Evolutionary conservation across 2,797 vertebrate genomes (phyloP).

Genomic region (Paratrypauchen microcephalus): DNA sequence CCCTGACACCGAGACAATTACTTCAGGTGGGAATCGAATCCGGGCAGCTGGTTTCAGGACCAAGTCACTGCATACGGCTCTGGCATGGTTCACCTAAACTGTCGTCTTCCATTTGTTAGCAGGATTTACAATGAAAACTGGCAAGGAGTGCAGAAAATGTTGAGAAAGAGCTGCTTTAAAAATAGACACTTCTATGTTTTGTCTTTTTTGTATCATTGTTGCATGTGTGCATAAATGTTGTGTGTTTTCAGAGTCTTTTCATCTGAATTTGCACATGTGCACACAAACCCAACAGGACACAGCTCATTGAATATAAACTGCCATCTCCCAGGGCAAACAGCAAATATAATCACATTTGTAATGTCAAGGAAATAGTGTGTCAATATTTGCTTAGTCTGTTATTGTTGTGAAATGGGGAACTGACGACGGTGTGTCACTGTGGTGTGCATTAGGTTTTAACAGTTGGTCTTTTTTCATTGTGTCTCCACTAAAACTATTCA

Average conservation of each 20-base stretch:
- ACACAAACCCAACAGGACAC: conserved; percentile 27
- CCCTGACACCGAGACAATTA: background rate
- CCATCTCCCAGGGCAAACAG: conserved; percentile 70
- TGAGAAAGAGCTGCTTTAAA: background rate
- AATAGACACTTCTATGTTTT: conserved; percentile 42
- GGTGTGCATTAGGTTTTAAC: conserved; percentile 56
- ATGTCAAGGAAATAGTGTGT: conserved; percentile 72
- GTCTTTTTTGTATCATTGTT: conserved; percentile 11
- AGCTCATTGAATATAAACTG: conserved; percentile 70
- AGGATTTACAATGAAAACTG: background rate
- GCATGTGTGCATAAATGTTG: conserved; percentile 10
- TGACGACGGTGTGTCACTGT: conserved; percentile 55
- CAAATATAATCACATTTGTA: conserved; percentile 74
- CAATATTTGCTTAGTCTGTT: conserved; percentile 77
- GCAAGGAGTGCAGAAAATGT: background rate
- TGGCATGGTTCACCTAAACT: conserved; percentile 5
- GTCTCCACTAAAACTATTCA: background rate
- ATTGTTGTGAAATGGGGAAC: conserved; percentile 74
- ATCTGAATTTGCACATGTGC: conserved; percentile 18
- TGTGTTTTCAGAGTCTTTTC: conserved; percentile 38
- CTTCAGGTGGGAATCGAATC: background rate
- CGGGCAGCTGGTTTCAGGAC: background rate
- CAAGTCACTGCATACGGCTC: background rate
- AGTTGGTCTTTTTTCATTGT: conserved; percentile 53
- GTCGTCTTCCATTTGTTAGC: background rate